Conservation (phyloP, 1,140 invertebrate genomes). For the Drosophila seguyi region DNA sequence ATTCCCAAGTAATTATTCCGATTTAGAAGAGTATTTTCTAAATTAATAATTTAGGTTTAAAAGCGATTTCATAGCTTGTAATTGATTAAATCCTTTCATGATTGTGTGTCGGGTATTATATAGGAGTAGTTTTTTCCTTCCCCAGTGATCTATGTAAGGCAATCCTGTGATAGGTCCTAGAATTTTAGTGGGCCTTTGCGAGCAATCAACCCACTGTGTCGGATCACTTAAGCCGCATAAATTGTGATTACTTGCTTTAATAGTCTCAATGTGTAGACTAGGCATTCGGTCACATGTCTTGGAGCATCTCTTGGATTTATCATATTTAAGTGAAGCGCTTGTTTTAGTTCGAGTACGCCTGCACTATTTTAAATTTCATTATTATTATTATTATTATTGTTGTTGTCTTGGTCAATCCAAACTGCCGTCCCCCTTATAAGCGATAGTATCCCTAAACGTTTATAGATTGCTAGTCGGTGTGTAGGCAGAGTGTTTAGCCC, state of each 20-base stretch:
- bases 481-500: background rate
- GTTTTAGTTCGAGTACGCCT: constrained; percentile 19
- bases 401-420: constrained; percentile 25
- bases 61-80: background rate
- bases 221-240: constrained; percentile 73
- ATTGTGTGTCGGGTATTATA: background rate
- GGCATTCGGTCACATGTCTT: constrained; percentile 52
- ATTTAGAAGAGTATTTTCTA: background rate
- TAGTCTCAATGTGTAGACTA: constrained; percentile 61
- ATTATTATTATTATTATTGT: constrained; percentile 16
- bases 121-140: background rate
- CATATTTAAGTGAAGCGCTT: constrained; percentile 26
- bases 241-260: constrained; percentile 72
- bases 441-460: constrained; percentile 2
- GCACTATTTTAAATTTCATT: constrained; percentile 36
- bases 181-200: background rate
- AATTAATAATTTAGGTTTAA: background rate
- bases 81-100: background rate
- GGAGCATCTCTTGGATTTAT: constrained; percentile 28
- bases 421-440: constrained; percentile 2
- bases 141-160: background rate
- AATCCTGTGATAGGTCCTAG: background rate
- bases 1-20: background rate
- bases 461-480: background rate
- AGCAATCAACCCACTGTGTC: constrained; percentile 46